Conservation (phyloP, 2,888 invertebrate species). For the Leucoptera coffeella region DNA sequence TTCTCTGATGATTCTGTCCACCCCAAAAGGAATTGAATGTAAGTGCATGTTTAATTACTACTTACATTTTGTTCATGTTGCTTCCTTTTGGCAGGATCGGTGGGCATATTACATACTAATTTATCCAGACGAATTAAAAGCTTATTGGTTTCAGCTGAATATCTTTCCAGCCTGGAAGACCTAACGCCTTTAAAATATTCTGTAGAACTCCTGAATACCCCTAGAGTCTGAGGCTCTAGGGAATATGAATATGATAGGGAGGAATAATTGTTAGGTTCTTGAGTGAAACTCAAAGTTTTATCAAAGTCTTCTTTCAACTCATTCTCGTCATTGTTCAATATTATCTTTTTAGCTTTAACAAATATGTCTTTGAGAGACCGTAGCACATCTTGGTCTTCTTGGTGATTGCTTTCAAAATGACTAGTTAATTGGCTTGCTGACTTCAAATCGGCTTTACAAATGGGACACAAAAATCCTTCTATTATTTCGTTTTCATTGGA, state of each 20-base stretch:
- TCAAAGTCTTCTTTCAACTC: conserved; percentile 56
- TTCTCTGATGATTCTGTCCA: too few species aligned
- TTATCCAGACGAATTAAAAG: conserved; percentile 89
- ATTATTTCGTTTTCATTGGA: conserved; percentile 58
- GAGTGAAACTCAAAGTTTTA: conserved; percentile 36
- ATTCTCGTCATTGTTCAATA: conserved; percentile 69
- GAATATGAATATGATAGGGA: conserved; percentile 12
- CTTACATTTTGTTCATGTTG: conserved; percentile 63
- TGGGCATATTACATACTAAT: conserved; percentile 74
- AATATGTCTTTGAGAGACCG: conserved; percentile 77
- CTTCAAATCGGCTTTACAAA: conserved; percentile 86
- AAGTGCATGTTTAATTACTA: too few species aligned
- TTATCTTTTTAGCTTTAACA: conserved; percentile 86
- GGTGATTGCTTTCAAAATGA: conserved; percentile 86
- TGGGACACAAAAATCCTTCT: conserved; percentile 93
- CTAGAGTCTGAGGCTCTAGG: conserved; percentile 55
- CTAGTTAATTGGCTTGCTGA: conserved; percentile 75
- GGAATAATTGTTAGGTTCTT: conserved; percentile 10
- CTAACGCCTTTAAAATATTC: conserved; percentile 69
- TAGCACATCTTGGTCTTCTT: conserved; percentile 78
- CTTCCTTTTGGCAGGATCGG: conserved; percentile 65
- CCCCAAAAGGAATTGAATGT: too few species aligned
- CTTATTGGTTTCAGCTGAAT: conserved; percentile 93
- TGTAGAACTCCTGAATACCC: conserved; percentile 60
- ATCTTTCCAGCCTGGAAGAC: conserved; percentile 67